These are phyloP conservation scores for Sminthurinus aureus DNA, from an alignment of 2,888 invertebrate species.

Conservation along the genomic window DNA sequence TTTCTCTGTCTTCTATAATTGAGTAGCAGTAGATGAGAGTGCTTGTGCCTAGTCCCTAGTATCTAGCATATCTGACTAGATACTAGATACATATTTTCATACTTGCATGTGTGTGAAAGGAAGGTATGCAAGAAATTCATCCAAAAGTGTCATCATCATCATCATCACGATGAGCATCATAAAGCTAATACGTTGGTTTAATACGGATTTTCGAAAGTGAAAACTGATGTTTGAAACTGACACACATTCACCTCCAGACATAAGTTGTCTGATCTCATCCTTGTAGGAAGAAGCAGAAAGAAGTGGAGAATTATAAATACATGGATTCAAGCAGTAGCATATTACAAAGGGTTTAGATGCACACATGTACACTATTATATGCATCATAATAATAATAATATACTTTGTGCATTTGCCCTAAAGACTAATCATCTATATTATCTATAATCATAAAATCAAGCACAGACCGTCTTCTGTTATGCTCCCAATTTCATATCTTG, in stretches of 20 bases:
- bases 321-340: too few species aligned
- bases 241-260: neutral
- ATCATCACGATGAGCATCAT: neutral
- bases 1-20: neutral
- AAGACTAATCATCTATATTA: too few species aligned
- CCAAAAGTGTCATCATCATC: neutral
- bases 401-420: too few species aligned
- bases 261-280: too few species aligned
- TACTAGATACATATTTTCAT: neutral
- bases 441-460: too few species aligned
- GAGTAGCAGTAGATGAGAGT: neutral
- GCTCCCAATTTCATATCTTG: too few species aligned
- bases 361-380: too few species aligned
- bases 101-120: neutral
- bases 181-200: neutral
- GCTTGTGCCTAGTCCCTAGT: neutral
- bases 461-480: too few species aligned
- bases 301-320: too few species aligned
- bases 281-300: too few species aligned
- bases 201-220: conserved; percentile 8
- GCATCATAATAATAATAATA: too few species aligned
- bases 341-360: too few species aligned
- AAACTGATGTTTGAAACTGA: conserved; percentile 21
- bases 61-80: neutral
- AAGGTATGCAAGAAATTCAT: neutral